Percentiles rank a stretch among this genome's conserved stretches.
Conservation (phyloP, 2,888 invertebrate species). For the Meteorus colon region DNA sequence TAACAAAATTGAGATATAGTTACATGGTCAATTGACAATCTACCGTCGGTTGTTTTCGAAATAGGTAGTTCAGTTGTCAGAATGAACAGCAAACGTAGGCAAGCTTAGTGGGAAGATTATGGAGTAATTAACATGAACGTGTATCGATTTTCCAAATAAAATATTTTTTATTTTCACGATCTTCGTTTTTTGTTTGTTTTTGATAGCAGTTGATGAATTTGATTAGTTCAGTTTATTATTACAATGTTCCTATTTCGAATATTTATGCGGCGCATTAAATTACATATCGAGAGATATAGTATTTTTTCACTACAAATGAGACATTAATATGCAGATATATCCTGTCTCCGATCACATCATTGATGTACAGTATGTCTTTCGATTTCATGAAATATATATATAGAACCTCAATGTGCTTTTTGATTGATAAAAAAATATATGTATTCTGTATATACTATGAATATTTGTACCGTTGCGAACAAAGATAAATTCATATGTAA, state of each 20-base stretch:
- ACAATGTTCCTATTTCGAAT: not conserved
- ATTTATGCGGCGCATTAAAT: not conserved
- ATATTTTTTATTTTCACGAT: not conserved
- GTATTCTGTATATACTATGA: conserved; percentile 39
- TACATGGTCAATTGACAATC: conserved; percentile 44
- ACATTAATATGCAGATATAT: not conserved
- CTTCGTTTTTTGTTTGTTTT: not conserved
- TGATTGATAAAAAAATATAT: conserved; percentile 41
- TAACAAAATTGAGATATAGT: conserved; percentile 40
- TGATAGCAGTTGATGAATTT: not conserved
- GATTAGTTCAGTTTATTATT: not conserved
- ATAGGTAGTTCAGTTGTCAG: not conserved
- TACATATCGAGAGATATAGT: not conserved
- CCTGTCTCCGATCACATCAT: not conserved
- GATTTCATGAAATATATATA: conserved; percentile 33
- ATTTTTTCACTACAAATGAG: not conserved
- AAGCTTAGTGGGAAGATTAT: not conserved
- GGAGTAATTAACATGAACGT: not conserved
- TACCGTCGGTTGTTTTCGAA: not conserved
- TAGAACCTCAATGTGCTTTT: conserved; percentile 11
- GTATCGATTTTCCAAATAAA: not conserved
- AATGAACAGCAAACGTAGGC: not conserved
- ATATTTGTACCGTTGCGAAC: conserved; percentile 40
- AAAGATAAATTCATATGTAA: conserved; percentile 28
- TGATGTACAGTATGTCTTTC: conserved; percentile 29